A percentile compares a stretch with the other conserved stretches of the same genome.
Conservation (phyloP, 2,797 vertebrate species). For the Diplodus sargus region DNA sequence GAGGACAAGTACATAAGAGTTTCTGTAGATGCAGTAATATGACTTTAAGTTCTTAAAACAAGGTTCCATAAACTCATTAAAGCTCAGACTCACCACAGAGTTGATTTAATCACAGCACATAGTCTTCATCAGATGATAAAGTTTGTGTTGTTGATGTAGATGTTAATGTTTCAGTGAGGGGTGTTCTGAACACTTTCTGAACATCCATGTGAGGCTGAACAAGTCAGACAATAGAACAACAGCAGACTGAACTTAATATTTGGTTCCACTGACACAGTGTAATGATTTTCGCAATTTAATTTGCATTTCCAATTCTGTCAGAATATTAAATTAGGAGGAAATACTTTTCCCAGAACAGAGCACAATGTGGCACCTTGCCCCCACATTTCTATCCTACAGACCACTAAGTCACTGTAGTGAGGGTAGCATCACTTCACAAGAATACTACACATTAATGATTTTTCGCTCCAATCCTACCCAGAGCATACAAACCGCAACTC, state of each 20-base stretch:
- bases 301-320: not conserved
- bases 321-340: not conserved
- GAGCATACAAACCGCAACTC: not conserved
- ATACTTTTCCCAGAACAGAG: not conserved
- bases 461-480: not conserved
- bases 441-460: slow-evolving; percentile 1
- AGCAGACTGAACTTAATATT: not conserved
- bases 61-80: no score
- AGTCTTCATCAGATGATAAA: not conserved
- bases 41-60: not conserved
- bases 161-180: not conserved
- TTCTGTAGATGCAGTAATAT: not conserved
- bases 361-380: not conserved
- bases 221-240: not conserved
- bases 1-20: no score
- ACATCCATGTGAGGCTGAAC: not conserved
- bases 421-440: not conserved
- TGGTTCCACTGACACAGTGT: not conserved
- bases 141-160: not conserved
- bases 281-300: not conserved
- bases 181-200: not conserved
- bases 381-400: not conserved
- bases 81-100: not conserved
- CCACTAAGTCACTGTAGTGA: not conserved
- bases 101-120: not conserved